phyloP scores from a whole-genome alignment of 2,888 invertebrate genomes.

The Nowickia ferox region DNA sequence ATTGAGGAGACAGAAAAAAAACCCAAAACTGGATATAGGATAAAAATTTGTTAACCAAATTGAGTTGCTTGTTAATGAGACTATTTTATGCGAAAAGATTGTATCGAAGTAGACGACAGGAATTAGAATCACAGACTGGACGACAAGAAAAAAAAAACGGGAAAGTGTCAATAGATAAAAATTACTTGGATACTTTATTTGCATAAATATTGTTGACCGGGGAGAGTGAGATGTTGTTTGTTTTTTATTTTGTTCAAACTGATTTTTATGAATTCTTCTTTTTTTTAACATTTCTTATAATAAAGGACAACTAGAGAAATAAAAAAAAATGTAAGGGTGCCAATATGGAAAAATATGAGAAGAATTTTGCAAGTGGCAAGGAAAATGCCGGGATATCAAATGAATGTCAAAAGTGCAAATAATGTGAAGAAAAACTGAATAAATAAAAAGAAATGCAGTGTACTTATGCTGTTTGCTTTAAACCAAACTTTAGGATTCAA shows the following conservation, averaged over 20 bases:
- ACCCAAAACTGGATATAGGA: neutral
- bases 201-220: slow-evolving; percentile 29
- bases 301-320: too few species aligned
- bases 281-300: too few species aligned
- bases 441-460: too few species aligned
- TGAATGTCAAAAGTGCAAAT: too few species aligned
- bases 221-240: neutral
- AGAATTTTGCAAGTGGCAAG: too few species aligned
- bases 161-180: slow-evolving; percentile 23
- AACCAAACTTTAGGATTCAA: too few species aligned
- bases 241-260: slow-evolving; percentile 3
- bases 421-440: too few species aligned
- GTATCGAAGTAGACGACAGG: neutral
- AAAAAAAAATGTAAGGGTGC: too few species aligned
- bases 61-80: slow-evolving; percentile 65
- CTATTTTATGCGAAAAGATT: slow-evolving; percentile 51
- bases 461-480: too few species aligned
- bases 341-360: too few species aligned
- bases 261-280: slow-evolving; percentile 32
- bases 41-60: slow-evolving; percentile 67
- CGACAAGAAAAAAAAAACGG: neutral
- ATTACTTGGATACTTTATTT: slow-evolving; percentile 22
- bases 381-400: too few species aligned
- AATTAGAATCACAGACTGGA: neutral
- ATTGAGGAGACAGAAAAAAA: slow-evolving; percentile 12